Conservation (phyloP, 1,140 invertebrate species). For the Stegodyphus mimosarum region DNA sequence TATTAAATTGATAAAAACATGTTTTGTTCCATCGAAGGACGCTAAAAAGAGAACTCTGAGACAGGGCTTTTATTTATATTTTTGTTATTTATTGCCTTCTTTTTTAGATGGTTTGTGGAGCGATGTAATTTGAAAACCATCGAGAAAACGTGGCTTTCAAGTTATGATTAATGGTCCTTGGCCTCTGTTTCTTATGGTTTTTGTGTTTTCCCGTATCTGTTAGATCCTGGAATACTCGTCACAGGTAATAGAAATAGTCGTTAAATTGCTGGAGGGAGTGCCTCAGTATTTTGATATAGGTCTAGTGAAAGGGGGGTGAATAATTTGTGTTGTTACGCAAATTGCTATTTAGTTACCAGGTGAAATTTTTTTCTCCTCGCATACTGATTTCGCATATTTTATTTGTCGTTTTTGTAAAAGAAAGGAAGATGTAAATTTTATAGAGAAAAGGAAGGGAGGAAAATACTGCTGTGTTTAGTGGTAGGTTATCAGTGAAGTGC, state of each 20-base stretch:
- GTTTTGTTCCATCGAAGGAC: slow-evolving; percentile 41
- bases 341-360: too few species aligned
- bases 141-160: slow-evolving; percentile 9
- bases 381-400: too few species aligned
- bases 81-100: neutral
- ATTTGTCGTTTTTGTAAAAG: too few species aligned
- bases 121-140: slow-evolving; percentile 32
- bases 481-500: too few species aligned
- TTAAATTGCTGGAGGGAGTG: slow-evolving; percentile 31
- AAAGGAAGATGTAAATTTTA: too few species aligned
- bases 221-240: neutral
- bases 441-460: too few species aligned
- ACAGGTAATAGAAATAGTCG: slow-evolving; percentile 31
- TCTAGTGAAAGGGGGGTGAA: too few species aligned
- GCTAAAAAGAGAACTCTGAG: neutral
- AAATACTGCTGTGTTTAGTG: too few species aligned
- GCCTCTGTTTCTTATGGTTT: slow-evolving; percentile 41
- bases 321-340: too few species aligned
- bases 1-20: slow-evolving; percentile 46
- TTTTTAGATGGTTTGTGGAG: neutral
- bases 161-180: slow-evolving; percentile 34
- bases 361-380: too few species aligned
- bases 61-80: too few species aligned
- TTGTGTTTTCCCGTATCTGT: slow-evolving; percentile 42
- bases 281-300: neutral